phyloP scores from a whole-genome alignment of 2,797 vertebrate species.

The Galaxias olidus region DNA sequence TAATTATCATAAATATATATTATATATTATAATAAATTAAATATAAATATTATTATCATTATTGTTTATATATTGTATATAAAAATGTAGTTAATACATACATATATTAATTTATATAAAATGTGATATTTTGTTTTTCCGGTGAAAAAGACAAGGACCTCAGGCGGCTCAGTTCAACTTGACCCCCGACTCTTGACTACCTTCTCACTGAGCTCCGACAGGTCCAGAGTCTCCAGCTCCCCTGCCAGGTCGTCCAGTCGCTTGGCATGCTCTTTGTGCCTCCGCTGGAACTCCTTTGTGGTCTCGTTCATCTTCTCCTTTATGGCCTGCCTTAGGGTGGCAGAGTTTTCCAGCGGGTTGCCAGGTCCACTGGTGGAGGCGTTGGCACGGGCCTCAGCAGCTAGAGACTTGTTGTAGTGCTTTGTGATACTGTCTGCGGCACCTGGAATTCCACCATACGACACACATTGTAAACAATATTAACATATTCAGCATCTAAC shows the following conservation, averaged over 20 bases:
- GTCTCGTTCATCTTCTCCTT: slow-evolving; percentile 82
- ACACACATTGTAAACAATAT: slow-evolving; percentile 12
- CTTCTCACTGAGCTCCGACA: slow-evolving; percentile 84
- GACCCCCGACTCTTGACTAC: slow-evolving; percentile 53
- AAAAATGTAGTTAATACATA: too few relatives aligned
- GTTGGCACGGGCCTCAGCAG: slow-evolving; percentile 84
- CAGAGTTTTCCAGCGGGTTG: slow-evolving; percentile 77
- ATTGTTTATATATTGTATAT: too few relatives aligned
- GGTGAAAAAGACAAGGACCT: too few relatives aligned
- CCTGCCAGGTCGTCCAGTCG: slow-evolving; percentile 89
- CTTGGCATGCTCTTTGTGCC: slow-evolving; percentile 83
- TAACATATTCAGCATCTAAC: too few relatives aligned
- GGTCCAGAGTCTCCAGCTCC: slow-evolving; percentile 88
- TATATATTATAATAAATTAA: too few relatives aligned
- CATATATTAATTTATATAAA: too few relatives aligned
- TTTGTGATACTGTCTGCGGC: slow-evolving; percentile 88
- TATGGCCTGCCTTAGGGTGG: slow-evolving; percentile 70
- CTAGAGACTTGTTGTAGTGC: slow-evolving; percentile 87
- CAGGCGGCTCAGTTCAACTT: background rate
- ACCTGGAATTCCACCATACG: slow-evolving; percentile 71
- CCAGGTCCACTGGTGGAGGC: slow-evolving; percentile 75
- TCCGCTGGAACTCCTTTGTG: slow-evolving; percentile 76
- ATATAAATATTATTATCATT: too few relatives aligned
- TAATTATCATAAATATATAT: too few relatives aligned
- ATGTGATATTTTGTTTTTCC: too few relatives aligned